Base-by-base conservation (phyloP, 2,888 invertebrate species). In the Drosophila ustulata region DNA sequence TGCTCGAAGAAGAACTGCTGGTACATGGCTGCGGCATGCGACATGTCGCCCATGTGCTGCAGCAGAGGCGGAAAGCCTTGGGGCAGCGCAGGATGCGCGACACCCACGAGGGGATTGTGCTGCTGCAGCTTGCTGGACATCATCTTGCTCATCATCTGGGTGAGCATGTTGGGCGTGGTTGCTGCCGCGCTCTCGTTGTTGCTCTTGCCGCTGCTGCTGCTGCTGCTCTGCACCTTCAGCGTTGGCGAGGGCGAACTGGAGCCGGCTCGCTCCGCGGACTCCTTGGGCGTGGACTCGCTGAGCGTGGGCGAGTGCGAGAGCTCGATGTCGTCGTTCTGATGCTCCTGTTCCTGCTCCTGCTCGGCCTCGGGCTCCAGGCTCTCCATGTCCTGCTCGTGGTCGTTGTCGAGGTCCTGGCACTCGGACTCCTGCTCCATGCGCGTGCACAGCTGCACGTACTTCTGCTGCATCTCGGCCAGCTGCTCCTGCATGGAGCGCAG, bases 391-490 rank as follows among this genome's bases (percentile, higher is more conserved):
- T 78, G 77, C 73, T 94, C 94, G 67, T 93, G 93, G 90, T 96
- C 96, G 81, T 87, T 84, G 61, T 96, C 96, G 50, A 95, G 94
- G 89, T 96, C 96, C 82, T 95, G 95, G 80, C 95, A 95, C 86
- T 96, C 96, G 0, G 95, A 95, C 75, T 95, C 95, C 87, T 96
- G 95, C 84, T 97, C 97, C 94, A 97, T 96, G 80, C 96, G 94
- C 89, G 96, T 97, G 91, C 97, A 96, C 87, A 98, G 93, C 92
- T 97, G 96, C 91, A 96, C 94, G 92, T 98, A 98, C 91, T 97
- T 96, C 90, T 97, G 96, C 93, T 97, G 97, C 96, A 98, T 97
- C 91, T 96, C 96, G 9, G 97, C 97, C 67, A 98, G 93, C 92
- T 98, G 97, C 90, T 97, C 96, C 93, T 97, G 97, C 95, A 98